A percentile compares a stretch with the other conserved stretches of the same genome.
Evolutionary conservation across 1,140 invertebrate genomes (phyloP).

Genomic region (Drosophila chauvacae): DNA sequence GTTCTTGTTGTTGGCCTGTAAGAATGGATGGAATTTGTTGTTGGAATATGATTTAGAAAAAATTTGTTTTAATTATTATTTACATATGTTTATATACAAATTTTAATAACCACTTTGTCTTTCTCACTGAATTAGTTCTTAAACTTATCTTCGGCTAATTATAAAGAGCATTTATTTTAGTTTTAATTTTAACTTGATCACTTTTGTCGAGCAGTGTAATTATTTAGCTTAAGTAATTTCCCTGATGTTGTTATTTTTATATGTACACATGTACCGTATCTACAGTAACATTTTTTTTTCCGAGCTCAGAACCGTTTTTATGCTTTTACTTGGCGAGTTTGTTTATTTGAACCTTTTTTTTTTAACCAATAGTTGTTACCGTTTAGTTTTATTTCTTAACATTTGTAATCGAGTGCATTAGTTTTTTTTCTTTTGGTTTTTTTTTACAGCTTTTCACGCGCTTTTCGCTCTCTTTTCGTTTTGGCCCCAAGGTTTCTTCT

Average conservation of each 20-base stretch:
- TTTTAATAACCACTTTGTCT: no score
- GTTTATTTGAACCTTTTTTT: slow-evolving; percentile 6
- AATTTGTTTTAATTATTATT: no score
- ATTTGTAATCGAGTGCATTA: slow-evolving; percentile 3
- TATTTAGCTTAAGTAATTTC: slow-evolving; percentile 7
- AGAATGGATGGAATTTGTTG: no score
- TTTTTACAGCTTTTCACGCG: slow-evolving; percentile 64
- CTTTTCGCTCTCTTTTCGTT: slow-evolving; percentile 43
- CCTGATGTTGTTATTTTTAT: neutral
- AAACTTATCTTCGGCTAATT: no score
- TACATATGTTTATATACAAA: no score
- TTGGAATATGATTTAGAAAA: no score
- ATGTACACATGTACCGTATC: neutral
- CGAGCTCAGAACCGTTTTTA: neutral
- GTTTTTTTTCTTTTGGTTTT: slow-evolving; percentile 20
- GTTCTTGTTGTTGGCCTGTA: slow-evolving; percentile 28
- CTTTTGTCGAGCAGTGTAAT: neutral
- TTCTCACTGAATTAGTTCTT: no score
- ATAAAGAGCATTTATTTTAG: no score
- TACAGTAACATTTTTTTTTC: neutral
- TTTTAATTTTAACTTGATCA: neutral
- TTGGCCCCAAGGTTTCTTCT: slow-evolving; percentile 60
- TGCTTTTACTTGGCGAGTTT: neutral
- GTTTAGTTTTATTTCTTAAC: slow-evolving; percentile 31
- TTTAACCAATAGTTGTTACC: neutral